phyloP scores from a whole-genome alignment of 2,888 invertebrate genomes.

The Corythucha ciliata region DNA sequence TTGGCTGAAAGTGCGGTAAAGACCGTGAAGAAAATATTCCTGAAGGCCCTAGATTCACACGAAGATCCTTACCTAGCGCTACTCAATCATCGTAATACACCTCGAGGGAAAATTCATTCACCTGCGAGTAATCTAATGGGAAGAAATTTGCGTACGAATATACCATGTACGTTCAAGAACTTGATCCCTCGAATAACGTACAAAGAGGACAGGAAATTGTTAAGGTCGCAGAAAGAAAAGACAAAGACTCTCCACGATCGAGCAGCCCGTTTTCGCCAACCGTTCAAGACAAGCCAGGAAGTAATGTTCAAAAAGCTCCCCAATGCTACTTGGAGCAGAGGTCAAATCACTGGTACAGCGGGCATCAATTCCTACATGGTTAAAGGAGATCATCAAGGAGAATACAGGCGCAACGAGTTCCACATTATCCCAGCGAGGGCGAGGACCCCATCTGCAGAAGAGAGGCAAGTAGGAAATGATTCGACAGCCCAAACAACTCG shows the following conservation, averaged over 20 bases:
- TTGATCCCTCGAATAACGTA: constrained; percentile 5
- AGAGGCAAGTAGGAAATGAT: too few relatives aligned
- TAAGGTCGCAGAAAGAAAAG: neutral
- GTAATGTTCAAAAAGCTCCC: constrained; percentile 7
- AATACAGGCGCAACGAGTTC: too few relatives aligned
- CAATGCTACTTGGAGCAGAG: constrained; percentile 1
- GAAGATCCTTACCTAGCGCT: constrained; percentile 14
- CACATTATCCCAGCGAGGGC: too few relatives aligned
- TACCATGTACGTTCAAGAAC: constrained; percentile 1
- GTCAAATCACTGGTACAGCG: too few relatives aligned
- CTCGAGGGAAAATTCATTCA: neutral
- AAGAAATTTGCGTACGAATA: constrained; percentile 1
- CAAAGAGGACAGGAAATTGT: constrained; percentile 8
- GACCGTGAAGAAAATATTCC: constrained; percentile 15
- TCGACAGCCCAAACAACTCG: too few relatives aligned
- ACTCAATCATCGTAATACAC: constrained; percentile 1
- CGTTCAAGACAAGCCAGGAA: too few relatives aligned
- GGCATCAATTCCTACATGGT: too few relatives aligned
- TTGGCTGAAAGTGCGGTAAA: constrained; percentile 22
- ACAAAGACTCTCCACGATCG: constrained; percentile 1
- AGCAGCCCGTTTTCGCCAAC: neutral
- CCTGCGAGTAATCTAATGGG: constrained; percentile 4
- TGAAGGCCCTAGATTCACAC: constrained; percentile 9
- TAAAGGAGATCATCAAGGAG: too few relatives aligned
- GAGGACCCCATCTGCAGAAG: too few relatives aligned